These are phyloP conservation scores for Sebastiscus albofasciatus DNA, from an alignment of 2,797 vertebrate species.

Conservation along the genomic window DNA sequence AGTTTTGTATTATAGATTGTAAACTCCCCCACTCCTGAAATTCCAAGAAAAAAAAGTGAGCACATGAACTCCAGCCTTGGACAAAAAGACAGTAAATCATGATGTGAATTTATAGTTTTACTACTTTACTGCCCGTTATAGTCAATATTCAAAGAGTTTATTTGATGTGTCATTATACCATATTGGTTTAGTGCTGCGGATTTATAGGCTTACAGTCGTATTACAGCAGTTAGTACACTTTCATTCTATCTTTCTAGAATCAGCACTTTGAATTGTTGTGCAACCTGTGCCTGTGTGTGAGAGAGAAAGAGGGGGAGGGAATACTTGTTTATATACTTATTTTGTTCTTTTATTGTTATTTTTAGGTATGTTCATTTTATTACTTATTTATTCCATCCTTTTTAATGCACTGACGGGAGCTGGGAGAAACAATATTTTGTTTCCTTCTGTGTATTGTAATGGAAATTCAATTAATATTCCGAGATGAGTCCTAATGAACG, in stretches of 20 bases:
- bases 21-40: not conserved
- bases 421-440: no score
- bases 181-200: not conserved
- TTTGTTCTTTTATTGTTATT: no score
- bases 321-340: not conserved
- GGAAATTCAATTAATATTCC: no score
- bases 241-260: constrained; percentile 30
- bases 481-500: no score
- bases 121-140: not conserved
- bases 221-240: not conserved
- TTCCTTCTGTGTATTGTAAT: no score
- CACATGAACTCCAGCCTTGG: not conserved
- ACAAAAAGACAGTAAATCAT: not conserved
- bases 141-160: not conserved
- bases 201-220: not conserved
- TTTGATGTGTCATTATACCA: not conserved
- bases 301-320: not conserved
- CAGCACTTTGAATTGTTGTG: constrained; percentile 56
- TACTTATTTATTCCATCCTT: no score
- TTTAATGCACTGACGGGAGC: no score
- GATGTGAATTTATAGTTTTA: not conserved
- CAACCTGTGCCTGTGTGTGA: not conserved
- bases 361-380: no score
- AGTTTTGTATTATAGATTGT: not conserved
- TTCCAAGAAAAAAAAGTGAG: no score